These are phyloP conservation scores for Dasypus novemcinctus DNA, from an alignment of 2,113 vertebrate genomes.

Conservation along the genomic window DNA sequence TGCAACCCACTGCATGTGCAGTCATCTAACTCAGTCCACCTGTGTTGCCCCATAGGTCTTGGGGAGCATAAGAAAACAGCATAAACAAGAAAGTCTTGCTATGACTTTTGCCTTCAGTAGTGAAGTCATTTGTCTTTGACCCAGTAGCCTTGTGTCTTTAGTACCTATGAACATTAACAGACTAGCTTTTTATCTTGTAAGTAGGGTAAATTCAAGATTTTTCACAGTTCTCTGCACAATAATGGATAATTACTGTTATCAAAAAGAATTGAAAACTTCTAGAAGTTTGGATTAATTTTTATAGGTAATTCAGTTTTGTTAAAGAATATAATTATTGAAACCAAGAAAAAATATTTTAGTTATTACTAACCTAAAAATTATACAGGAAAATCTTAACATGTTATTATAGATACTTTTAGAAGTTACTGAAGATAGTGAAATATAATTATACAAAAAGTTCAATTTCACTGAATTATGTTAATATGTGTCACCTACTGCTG, in stretches of 20 bases:
- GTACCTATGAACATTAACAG: neutral
- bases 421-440: neutral
- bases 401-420: neutral
- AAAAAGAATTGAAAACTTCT: neutral
- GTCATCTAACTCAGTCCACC: neutral
- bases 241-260: neutral
- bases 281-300: neutral
- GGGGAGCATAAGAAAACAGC: neutral
- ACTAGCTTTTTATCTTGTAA: neutral
- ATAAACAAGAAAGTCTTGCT: neutral
- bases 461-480: neutral
- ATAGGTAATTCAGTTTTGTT: neutral
- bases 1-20: rapidly evolving
- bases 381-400: neutral
- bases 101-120: neutral
- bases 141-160: neutral
- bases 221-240: neutral
- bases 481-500: neutral
- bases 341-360: neutral
- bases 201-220: neutral
- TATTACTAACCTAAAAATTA: neutral
- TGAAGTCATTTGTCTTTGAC: neutral
- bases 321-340: neutral
- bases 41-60: neutral
- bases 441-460: neutral